A percentile compares a stretch with the other conserved stretches of the same genome.
Evolutionary conservation across 2,888 invertebrate species (phyloP).

Genomic region (Polydrusus pterygomalis): DNA sequence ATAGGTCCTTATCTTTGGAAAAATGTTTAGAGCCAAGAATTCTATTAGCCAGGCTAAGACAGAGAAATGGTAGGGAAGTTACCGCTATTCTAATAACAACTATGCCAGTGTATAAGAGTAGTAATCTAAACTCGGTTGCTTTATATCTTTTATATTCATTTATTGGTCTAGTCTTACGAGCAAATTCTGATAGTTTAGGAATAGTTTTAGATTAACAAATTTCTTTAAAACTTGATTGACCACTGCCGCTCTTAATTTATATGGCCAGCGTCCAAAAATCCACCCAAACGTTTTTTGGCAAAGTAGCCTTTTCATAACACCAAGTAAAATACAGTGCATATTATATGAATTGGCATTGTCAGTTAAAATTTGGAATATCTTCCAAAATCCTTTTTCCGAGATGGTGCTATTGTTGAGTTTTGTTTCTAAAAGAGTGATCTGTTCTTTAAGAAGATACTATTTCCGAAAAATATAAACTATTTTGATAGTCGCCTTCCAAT

Average conservation of each 20-base stretch:
- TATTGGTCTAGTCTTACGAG: constrained; percentile 40
- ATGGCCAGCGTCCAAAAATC: constrained; percentile 33
- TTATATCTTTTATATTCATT: constrained; percentile 50
- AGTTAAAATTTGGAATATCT: constrained; percentile 46
- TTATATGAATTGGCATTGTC: constrained; percentile 49
- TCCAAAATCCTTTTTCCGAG: constrained; percentile 38
- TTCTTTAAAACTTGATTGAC: constrained; percentile 20
- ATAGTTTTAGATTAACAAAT: constrained; percentile 41
- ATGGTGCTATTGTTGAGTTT: constrained; percentile 43
- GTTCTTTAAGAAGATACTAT: constrained; percentile 40
- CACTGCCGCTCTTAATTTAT: constrained; percentile 38
- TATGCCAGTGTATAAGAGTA: constrained; percentile 44
- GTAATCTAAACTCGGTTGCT: constrained; percentile 53
- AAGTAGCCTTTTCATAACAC: constrained; percentile 39
- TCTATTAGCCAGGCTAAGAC: constrained; percentile 37
- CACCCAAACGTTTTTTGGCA: constrained; percentile 45
- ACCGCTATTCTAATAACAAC: constrained; percentile 44
- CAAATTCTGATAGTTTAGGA: constrained; percentile 49
- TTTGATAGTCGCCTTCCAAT: constrained; percentile 38
- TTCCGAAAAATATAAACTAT: constrained; percentile 37
- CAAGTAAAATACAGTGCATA: constrained; percentile 44
- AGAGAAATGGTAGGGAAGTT: constrained; percentile 34
- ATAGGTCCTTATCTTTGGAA: constrained; percentile 13
- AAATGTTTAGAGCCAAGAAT: constrained; percentile 37
- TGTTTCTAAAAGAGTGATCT: constrained; percentile 33